Evolutionary conservation across 2,113 vertebrate genomes (phyloP), one percentile per base, ranked within the genome.

Genomic region (Sander lucioperca): DNA sequence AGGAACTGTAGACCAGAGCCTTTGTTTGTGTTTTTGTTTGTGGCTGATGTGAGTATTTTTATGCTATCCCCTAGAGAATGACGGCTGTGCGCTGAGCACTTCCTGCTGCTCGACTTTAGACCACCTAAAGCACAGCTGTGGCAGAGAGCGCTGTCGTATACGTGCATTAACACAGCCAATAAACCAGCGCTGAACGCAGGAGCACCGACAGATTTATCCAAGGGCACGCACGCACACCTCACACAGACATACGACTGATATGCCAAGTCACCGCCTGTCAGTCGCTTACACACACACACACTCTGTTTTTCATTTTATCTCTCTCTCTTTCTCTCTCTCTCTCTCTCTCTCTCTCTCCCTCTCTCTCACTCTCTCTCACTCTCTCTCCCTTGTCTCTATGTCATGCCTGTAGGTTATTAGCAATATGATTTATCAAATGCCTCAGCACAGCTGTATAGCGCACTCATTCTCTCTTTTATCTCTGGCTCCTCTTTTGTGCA

Each of bases 181-280:
- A 91, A 85, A 85, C 71, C 57, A 3, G 30, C 5, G 10, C 67
- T 58, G 71, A 69, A 45, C 64, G 21, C 59, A 77, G 69, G 73
- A 84, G 48, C 58, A 23, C 43, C 56, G 58, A 51, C 77, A 45
- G 75, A 89, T 82, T 89, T 63, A 73, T 83, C 83, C 85, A 87
- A 86, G 79, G 81, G 82, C 88, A 53, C 48, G 3, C 79, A 65
- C 10, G 2, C 75, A 43, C 71, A 36, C 25, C 18, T 1, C 61
- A 66, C 71, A 74, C 75, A 79, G 72, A 74, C 64, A 73, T 74
- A 43, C 56, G 77, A 76, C 82, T 53, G 83, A 86, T 85, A 82
- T 86, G 92, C 88, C 88, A 91, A 91, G 88, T 91, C 86, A 91
- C 79, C 16, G 73, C 78, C 77, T 53, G 74, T 81, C 87, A 83